Conservation (phyloP, 2,888 invertebrate genomes). For the Torymus texanus region DNA sequence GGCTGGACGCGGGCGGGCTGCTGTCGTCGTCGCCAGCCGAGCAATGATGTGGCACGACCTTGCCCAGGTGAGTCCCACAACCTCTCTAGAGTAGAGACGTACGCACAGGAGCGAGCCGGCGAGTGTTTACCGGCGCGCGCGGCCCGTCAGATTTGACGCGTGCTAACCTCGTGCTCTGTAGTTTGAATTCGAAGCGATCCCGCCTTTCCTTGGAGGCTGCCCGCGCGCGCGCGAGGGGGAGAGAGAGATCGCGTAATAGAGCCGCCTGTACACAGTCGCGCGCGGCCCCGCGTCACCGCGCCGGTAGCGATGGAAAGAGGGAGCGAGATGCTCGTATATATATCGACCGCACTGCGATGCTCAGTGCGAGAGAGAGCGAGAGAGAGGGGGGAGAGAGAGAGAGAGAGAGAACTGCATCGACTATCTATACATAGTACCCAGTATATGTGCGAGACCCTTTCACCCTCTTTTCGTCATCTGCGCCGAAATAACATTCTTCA, state of each 20-base stretch:
- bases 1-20: too few species aligned
- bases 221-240: slow-evolving; percentile 9
- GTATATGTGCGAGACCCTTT: slow-evolving; percentile 2
- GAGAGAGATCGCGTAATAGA: slow-evolving; percentile 26
- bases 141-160: slow-evolving; percentile 74
- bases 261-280: not conserved
- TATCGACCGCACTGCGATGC: slow-evolving; percentile 33
- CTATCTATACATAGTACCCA: not conserved
- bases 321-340: slow-evolving; percentile 25
- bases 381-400: slow-evolving; percentile 20
- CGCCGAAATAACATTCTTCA: too few species aligned
- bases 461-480: slow-evolving; percentile 13
- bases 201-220: slow-evolving; percentile 74
- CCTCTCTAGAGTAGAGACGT: not conserved
- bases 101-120: not conserved
- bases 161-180: slow-evolving; percentile 75
- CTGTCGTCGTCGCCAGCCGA: slow-evolving; percentile 68
- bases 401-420: not conserved
- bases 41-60: slow-evolving; percentile 75
- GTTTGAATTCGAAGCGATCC: slow-evolving; percentile 75
- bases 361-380: too few species aligned
- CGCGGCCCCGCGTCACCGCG: slow-evolving; percentile 23
- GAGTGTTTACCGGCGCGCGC: slow-evolving; percentile 20
- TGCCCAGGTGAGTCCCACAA: slow-evolving; percentile 72
- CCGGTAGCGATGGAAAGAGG: slow-evolving; percentile 21